Percentiles rank a stretch among this genome's conserved stretches.
Conservation (phyloP, 2,888 invertebrate genomes). For the Caenorhabditis becei region DNA sequence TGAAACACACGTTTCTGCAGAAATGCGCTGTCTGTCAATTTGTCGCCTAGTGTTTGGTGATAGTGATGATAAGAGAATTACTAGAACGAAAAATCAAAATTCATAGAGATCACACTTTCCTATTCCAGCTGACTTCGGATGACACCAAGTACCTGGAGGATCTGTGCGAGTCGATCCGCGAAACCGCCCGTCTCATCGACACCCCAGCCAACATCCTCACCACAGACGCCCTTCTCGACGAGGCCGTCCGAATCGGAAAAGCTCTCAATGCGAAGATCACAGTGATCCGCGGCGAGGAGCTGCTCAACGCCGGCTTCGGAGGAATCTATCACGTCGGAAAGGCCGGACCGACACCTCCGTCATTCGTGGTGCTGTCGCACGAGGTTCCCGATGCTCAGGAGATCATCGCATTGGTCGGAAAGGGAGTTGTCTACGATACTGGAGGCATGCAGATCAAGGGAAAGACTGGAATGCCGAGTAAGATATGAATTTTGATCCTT, state of each 20-base stretch:
- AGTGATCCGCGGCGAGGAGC: conserved; percentile 87
- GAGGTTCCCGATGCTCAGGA: conserved; percentile 84
- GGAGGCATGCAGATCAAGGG: conserved; percentile 94
- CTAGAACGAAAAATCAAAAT: background rate
- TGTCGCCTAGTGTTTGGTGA: background rate
- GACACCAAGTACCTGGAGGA: conserved; percentile 82
- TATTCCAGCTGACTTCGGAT: conserved; percentile 59
- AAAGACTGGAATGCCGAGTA: conserved; percentile 84
- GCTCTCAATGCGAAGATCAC: conserved; percentile 62
- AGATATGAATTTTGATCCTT: conserved; percentile 10
- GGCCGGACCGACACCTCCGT: conserved; percentile 86
- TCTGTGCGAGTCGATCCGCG: conserved; percentile 84
- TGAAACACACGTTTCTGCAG: background rate
- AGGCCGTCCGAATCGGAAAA: conserved; percentile 84
- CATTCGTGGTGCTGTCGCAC: conserved; percentile 86
- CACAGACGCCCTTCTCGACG: conserved; percentile 86
- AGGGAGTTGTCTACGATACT: conserved; percentile 95
- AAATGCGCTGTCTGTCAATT: background rate
- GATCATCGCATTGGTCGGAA: conserved; percentile 92
- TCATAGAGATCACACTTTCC: background rate
- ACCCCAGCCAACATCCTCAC: conserved; percentile 91
- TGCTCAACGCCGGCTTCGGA: conserved; percentile 89
- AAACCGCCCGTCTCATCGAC: conserved; percentile 90
- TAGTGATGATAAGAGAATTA: conserved; percentile 18
- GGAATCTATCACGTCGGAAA: conserved; percentile 90